Evolutionary conservation across 2,888 invertebrate genomes (phyloP), one percentile per base, ranked within the genome.

Genomic region (Chloromyia formosa): DNA sequence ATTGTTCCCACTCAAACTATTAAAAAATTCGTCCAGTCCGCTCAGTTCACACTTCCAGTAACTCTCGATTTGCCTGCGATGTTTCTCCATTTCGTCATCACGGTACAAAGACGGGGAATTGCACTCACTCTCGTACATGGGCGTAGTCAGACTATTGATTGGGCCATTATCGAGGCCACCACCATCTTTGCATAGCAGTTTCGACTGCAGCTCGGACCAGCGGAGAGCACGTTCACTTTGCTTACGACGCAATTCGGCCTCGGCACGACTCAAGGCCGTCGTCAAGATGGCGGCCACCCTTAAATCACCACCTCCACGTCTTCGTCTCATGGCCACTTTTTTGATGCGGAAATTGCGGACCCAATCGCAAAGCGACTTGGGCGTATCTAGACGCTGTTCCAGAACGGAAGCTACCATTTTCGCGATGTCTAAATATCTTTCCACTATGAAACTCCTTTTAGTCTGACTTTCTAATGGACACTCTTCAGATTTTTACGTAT

Each of bases 1-100:
- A 75, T 80, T 74, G 23, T 60, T 56, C 23, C 62, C 64, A 79
- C 84, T 88, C 75, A 90, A 82, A 80, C 87, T 86, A 69, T 85
- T 86, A 87, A 90, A 88, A 81, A 90, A 90, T 77, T 83, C 84
- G 82, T 90, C 88, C 78, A 90, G 82, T 79, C 88, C 88, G 82
- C 84, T 86, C 66, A 89, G 83, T 81, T 89, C 90, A 79, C 87
- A 85, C 78, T 82, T 84, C 85, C 85, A 85, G 76, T 85, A 77
- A 78, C 82, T 81, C 72, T 80, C 80, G 60, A 82, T 78, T 77
- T 81, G 80, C 75, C 79, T 80, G 76, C 79, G 81, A 74, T 80
- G 79, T 72, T 81, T 80, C 69, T 78, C 77, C 76, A 80, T 81
- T 7, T 81, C 80, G 56, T 71, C 71, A 42, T 71, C 71, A 18